phyloP scores from a whole-genome alignment of 1,140 invertebrate genomes.

The Drosophila parabipectinata region DNA sequence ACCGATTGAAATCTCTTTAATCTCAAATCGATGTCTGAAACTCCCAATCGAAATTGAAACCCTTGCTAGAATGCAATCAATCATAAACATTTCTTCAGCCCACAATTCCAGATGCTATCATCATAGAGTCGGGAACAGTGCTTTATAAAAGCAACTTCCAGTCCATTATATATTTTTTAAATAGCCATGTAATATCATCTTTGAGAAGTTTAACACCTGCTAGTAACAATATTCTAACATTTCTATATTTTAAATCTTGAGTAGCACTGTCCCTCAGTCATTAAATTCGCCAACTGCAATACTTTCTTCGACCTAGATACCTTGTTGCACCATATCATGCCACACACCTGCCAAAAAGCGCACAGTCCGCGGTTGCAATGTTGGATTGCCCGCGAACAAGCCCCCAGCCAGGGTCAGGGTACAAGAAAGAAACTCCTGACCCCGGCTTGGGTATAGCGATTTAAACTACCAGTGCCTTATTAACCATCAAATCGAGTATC shows the following conservation, averaged over 20 bases:
- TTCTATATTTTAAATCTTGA: conserved; percentile 10
- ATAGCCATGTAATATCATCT: no score
- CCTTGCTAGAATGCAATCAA: conserved; percentile 2
- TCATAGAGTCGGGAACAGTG: not conserved
- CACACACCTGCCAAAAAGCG: conserved; percentile 50
- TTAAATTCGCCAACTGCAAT: conserved; percentile 23
- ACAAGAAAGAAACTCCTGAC: not conserved
- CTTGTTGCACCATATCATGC: conserved; percentile 50
- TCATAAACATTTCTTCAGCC: conserved; percentile 1
- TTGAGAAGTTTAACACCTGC: not conserved
- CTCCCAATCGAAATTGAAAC: conserved; percentile 15
- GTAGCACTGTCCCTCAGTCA: conserved; percentile 14
- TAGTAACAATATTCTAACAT: not conserved
- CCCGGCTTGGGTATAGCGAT: conserved; percentile 43
- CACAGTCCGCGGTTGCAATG: conserved; percentile 29
- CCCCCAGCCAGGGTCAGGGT: conserved; percentile 3
- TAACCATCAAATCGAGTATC: conserved; percentile 38
- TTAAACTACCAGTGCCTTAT: conserved; percentile 79
- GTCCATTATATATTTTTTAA: no score
- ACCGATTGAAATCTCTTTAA: conserved; percentile 72
- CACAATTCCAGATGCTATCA: not conserved
- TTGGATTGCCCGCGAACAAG: conserved; percentile 17
- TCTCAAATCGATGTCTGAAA: conserved; percentile 41
- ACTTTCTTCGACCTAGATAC: conserved; percentile 38
- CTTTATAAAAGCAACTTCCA: not conserved